These are phyloP conservation scores for Colletes collaris DNA, from an alignment of 2,888 invertebrate species.

Conservation along the genomic window DNA sequence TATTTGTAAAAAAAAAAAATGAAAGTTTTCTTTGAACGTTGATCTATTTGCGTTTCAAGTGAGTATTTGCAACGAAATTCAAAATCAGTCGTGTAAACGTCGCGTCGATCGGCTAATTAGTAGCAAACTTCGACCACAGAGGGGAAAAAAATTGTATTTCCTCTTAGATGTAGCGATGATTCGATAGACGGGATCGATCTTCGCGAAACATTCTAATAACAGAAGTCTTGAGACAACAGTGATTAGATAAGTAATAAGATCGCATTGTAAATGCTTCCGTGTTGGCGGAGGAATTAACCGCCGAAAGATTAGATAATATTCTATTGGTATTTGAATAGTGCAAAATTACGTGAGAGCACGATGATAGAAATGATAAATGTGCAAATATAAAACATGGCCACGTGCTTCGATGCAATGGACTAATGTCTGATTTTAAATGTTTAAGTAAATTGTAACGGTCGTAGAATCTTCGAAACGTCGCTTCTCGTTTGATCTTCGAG, in stretches of 20 bases:
- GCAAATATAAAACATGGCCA: no score
- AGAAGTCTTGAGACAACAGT: neutral
- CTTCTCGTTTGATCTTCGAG: no score
- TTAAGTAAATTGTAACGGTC: no score
- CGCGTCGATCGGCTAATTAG: neutral
- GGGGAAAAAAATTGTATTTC: neutral
- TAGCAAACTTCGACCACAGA: neutral
- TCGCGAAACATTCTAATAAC: neutral
- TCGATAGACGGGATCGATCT: neutral
- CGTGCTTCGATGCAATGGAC: no score
- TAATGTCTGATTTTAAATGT: no score
- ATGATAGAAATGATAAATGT: no score
- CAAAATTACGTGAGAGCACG: neutral
- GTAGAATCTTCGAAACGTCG: no score
- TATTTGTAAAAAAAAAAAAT: no score
- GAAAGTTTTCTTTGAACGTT: neutral
- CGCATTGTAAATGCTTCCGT: slow-evolving; percentile 32
- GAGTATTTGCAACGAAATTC: slow-evolving; percentile 23
- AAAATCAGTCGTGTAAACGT: slow-evolving; percentile 17
- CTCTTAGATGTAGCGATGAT: neutral
- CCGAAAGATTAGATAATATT: slow-evolving; percentile 46
- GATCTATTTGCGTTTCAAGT: neutral
- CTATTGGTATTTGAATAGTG: neutral
- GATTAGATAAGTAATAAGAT: slow-evolving; percentile 34
- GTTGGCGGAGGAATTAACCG: slow-evolving; percentile 32